Conservation (phyloP, 2,113 vertebrate genomes). For the Galemys pyrenaicus region DNA sequence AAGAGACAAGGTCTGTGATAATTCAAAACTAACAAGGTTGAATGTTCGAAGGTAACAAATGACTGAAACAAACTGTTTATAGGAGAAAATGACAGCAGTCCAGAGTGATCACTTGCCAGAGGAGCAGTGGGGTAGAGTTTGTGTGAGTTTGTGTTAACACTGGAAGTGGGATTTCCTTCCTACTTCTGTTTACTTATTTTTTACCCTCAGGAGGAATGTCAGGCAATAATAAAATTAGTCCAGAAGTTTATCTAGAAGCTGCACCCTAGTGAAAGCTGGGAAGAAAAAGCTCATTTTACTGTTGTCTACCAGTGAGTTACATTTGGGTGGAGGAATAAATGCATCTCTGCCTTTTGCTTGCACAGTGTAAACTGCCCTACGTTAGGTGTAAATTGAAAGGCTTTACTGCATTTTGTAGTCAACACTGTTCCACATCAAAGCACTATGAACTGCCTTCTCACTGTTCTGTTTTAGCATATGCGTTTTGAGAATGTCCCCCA, state of each 20-base stretch:
- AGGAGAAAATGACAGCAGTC: background rate
- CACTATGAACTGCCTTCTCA: background rate
- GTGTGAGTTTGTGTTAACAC: background rate
- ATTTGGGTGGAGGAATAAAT: background rate
- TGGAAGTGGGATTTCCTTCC: background rate
- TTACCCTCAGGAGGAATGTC: background rate
- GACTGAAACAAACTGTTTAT: background rate
- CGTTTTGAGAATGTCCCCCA: background rate
- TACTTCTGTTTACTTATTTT: background rate
- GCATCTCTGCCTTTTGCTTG: slow-evolving; percentile 19
- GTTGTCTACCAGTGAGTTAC: slow-evolving; percentile 32
- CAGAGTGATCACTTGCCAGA: background rate
- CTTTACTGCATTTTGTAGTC: background rate
- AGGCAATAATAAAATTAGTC: background rate
- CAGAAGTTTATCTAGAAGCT: background rate
- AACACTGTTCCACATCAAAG: background rate
- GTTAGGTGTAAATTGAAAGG: background rate
- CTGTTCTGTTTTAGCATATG: background rate
- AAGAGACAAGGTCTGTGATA: background rate
- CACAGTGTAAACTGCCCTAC: background rate
- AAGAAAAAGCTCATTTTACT: slow-evolving; percentile 24
- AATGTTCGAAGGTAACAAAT: background rate
- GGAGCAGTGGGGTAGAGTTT: background rate
- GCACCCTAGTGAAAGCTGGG: background rate
- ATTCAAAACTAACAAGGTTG: background rate